Evolutionary conservation across 2,888 invertebrate species (phyloP).

Genomic region (Alloplasta piceator): DNA sequence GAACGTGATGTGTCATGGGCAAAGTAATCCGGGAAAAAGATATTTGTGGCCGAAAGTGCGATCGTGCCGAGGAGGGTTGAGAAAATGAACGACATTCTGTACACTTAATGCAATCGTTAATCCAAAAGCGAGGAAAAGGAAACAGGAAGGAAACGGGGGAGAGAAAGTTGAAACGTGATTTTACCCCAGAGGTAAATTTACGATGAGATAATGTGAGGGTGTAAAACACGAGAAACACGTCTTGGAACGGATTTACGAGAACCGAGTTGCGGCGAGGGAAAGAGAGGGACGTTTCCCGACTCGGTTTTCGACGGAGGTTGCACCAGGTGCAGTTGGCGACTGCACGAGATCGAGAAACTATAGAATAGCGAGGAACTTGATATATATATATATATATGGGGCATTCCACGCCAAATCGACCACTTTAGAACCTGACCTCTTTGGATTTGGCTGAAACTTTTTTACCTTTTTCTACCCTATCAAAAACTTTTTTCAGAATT

Average conservation of each 20-base stretch:
- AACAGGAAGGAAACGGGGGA: not conserved
- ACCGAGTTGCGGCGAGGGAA: constrained; percentile 33
- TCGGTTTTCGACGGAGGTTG: constrained; percentile 3
- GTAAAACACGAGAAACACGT: constrained; percentile 51
- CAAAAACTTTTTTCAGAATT: too few species aligned
- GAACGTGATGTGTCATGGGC: not conserved
- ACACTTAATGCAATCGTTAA: constrained; percentile 11
- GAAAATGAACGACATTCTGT: constrained; percentile 12
- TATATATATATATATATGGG: not conserved
- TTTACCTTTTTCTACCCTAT: too few species aligned
- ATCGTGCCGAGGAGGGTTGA: not conserved
- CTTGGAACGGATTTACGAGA: constrained; percentile 54
- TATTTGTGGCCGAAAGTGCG: not conserved
- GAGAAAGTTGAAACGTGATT: constrained; percentile 44
- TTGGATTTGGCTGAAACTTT: too few species aligned
- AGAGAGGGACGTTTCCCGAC: not conserved
- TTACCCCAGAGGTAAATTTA: constrained; percentile 48
- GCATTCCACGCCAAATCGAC: too few species aligned
- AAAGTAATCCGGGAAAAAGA: constrained; percentile 6
- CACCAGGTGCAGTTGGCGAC: constrained; percentile 38
- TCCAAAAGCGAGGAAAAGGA: not conserved
- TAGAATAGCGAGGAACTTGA: not conserved
- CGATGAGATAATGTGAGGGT: constrained; percentile 58
- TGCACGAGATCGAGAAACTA: constrained; percentile 10
- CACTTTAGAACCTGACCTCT: too few species aligned